A percentile compares a stretch with the other conserved stretches of the same genome.
phyloP scores from a whole-genome alignment of 2,888 invertebrate species.

The Eucriotettix oculatus region DNA sequence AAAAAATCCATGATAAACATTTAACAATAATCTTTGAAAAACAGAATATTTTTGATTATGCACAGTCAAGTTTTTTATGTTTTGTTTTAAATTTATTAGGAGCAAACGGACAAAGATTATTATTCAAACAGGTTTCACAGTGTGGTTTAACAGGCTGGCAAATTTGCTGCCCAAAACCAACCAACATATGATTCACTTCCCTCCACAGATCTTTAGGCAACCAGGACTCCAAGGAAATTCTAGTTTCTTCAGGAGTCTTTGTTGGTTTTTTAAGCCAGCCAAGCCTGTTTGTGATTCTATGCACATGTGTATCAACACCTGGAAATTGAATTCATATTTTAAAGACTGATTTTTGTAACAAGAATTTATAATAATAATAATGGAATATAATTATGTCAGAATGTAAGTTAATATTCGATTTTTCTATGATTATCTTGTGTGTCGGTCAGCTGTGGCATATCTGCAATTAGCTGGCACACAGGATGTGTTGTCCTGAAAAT shows the following conservation, averaged over 20 bases:
- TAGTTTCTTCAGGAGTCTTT: conserved; percentile 76
- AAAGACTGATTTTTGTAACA: neutral
- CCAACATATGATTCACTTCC: conserved; percentile 77
- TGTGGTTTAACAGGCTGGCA: conserved; percentile 71
- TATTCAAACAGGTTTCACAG: conserved; percentile 71
- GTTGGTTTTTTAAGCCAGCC: conserved; percentile 62
- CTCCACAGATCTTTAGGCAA: conserved; percentile 71
- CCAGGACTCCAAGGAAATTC: conserved; percentile 71
- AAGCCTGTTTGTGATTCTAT: conserved; percentile 81
- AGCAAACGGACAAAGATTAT: conserved; percentile 59
- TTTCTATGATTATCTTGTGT: too few species aligned
- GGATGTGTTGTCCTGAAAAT: too few species aligned
- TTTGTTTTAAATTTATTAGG: conserved; percentile 12
- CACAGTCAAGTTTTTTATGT: too few species aligned
- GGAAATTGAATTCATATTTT: conserved; percentile 15
- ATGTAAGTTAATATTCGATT: too few species aligned
- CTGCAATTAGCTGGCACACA: too few species aligned
- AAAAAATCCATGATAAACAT: too few species aligned
- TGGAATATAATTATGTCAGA: too few species aligned
- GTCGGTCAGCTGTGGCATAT: too few species aligned
- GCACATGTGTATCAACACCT: conserved; percentile 96
- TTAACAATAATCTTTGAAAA: too few species aligned
- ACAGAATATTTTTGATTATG: too few species aligned
- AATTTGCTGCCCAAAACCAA: conserved; percentile 93
- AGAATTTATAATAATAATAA: too few species aligned